Base-by-base conservation (phyloP, 2,113 vertebrate species). In the Ceyx cyanopectus region DNA sequence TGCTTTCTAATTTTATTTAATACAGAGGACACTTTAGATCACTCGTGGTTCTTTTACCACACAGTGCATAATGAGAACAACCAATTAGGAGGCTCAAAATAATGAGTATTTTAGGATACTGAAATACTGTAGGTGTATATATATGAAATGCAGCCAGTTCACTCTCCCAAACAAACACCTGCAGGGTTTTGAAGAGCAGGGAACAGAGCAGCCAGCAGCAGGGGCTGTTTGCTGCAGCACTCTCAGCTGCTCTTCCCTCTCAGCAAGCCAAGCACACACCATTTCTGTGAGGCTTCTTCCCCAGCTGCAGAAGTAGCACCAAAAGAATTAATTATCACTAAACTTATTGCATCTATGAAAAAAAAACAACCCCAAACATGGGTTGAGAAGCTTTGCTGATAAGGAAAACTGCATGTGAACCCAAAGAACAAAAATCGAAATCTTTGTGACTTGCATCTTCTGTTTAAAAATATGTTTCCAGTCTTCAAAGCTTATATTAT, bases 1-100 rank as follows among this genome's bases (percentile, higher is more conserved):
- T 7, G 34, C 37, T 68, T 93, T 70, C 73, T 61, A 79, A 83
- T 85, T 85, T 81, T 87, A 94, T 30, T 58, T 92, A 85, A 73
- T 13, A 90, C 12, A 41, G 21, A 61, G 41, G 89, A 60, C 8
- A 56, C n/a, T 85, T 62, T 1, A 66, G 61, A 15, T 40, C 50
- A 69, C 54, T 94, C 1, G 1, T 48, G 66, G 74, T 84, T 87
- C 80, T 85, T 93, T 56, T 54, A 84, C 27, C 77, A 79, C 40
- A 73, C 6, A 4, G 30, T 45, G 40, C 40, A 74, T 34, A 40
- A 87, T 41, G 14, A 66, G 22, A 88, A 48, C 26, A 77, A 58
- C 32, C 51, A 78, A 77, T 41, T 66, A 85, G 62, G 46, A 78
- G 65, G 30, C 66, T 58, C 2, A 6, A 54, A 41, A 76, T 43